A percentile compares a stretch with the other conserved stretches of the same genome.
These are phyloP conservation scores for Onychomys arenicola DNA, from an alignment of 2,797 vertebrate species.

Conservation along the genomic window DNA sequence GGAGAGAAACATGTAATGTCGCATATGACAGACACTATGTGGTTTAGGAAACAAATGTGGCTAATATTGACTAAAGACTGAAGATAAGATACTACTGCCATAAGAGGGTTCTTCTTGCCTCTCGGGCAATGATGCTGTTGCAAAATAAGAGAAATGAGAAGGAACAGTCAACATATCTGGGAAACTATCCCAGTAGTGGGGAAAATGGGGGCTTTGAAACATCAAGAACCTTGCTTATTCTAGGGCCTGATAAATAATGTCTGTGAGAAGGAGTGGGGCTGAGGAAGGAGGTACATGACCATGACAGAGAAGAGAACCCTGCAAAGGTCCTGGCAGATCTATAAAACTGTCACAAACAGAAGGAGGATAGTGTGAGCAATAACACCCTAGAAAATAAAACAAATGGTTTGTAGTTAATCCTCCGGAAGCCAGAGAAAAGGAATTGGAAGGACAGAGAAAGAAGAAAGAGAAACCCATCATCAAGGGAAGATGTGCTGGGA, in stretches of 20 bases:
- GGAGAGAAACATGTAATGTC: neutral
- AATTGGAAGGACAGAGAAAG: accelerated
- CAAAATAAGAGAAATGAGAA: neutral
- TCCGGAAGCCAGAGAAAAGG: neutral
- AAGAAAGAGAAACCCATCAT: neutral
- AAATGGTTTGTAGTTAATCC: neutral
- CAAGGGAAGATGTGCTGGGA: neutral
- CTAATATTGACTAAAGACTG: neutral
- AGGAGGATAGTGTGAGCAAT: neutral
- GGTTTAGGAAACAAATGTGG: neutral
- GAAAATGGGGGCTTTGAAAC: neutral
- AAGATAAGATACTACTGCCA: accelerated
- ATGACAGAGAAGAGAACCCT: neutral
- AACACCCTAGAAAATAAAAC: neutral
- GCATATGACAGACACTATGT: neutral
- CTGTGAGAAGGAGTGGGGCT: neutral
- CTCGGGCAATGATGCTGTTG: neutral
- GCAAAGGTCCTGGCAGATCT: neutral
- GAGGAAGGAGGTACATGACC: neutral
- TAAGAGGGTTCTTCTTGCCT: accelerated
- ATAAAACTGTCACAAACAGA: neutral
- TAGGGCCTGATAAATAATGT: neutral
- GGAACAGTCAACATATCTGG: no score
- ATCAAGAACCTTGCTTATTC: neutral
- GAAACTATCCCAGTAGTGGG: neutral